Conservation (phyloP, 2,113 vertebrate species). For the Aramus guarauna region DNA sequence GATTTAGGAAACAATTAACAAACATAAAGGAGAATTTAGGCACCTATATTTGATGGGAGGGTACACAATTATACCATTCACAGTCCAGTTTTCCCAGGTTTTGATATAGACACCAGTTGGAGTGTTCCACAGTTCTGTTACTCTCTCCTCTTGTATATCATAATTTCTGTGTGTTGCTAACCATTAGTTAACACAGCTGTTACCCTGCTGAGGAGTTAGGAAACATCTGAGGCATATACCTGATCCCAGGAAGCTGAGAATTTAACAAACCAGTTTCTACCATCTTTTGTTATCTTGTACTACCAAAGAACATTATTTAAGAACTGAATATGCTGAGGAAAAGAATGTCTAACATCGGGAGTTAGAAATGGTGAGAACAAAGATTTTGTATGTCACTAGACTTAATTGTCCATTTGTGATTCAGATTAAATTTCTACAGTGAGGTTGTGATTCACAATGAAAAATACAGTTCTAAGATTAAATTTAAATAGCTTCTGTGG, state of each 20-base stretch:
- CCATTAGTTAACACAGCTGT: not conserved
- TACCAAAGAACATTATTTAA: not conserved
- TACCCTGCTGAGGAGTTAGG: not conserved
- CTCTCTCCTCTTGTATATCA: not conserved
- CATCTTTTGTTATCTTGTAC: not conserved
- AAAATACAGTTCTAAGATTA: not conserved
- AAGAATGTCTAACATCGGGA: not conserved
- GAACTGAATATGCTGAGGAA: not conserved
- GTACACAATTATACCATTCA: not conserved
- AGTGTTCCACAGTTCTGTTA: not conserved
- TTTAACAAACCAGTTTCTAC: not conserved
- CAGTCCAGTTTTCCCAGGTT: not conserved
- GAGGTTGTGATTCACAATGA: not conserved
- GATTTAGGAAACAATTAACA: not conserved
- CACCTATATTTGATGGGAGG: not conserved
- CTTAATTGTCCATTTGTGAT: not conserved
- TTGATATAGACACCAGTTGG: not conserved
- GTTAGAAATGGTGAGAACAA: not conserved
- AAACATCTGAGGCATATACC: not conserved
- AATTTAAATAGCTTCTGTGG: not conserved
- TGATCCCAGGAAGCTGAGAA: not conserved
- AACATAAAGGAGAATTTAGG: not conserved
- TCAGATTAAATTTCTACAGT: not conserved
- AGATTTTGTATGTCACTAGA: not conserved
- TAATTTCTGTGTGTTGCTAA: not conserved